Percentiles rank a stretch among this genome's conserved stretches.
phyloP scores from a whole-genome alignment of 2,888 invertebrate genomes.

The Leptothorax acervorum region DNA sequence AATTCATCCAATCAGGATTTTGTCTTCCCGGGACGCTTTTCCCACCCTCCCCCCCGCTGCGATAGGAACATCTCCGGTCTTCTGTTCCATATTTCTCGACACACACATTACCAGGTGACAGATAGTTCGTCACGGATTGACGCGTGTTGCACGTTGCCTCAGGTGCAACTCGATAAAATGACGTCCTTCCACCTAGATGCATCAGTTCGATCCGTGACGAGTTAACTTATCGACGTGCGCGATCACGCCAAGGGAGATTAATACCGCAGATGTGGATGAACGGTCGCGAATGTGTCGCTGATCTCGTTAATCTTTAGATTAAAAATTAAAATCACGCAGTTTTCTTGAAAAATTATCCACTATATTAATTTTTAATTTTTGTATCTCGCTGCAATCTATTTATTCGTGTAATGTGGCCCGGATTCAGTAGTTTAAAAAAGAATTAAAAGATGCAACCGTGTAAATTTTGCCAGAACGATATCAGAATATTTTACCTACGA shows the following conservation, averaged over 20 bases:
- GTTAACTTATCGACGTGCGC: constrained; percentile 26
- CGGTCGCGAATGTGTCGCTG: constrained; percentile 7
- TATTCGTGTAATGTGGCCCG: background rate
- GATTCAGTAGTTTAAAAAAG: background rate
- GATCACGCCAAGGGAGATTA: constrained; percentile 31
- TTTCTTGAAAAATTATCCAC: background rate
- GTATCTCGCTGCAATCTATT: background rate
- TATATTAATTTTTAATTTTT: background rate
- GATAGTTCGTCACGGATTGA: constrained; percentile 46
- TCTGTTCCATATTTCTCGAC: constrained; percentile 37
- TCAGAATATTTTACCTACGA: background rate
- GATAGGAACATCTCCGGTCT: constrained; percentile 10
- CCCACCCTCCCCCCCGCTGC: background rate
- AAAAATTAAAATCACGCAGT: background rate
- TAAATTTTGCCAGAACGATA: background rate
- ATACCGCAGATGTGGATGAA: constrained; percentile 24
- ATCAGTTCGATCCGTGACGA: constrained; percentile 38
- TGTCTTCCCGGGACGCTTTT: constrained; percentile 37
- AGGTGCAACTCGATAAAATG: constrained; percentile 25
- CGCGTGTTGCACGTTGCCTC: constrained; percentile 11
- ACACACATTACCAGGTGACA: constrained; percentile 28
- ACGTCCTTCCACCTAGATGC: background rate
- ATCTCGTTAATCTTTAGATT: background rate
- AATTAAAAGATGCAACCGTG: background rate
- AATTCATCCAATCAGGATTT: background rate